Evolutionary conservation across 2,113 vertebrate species (phyloP).

Genomic region (Corydoras sp.): DNA sequence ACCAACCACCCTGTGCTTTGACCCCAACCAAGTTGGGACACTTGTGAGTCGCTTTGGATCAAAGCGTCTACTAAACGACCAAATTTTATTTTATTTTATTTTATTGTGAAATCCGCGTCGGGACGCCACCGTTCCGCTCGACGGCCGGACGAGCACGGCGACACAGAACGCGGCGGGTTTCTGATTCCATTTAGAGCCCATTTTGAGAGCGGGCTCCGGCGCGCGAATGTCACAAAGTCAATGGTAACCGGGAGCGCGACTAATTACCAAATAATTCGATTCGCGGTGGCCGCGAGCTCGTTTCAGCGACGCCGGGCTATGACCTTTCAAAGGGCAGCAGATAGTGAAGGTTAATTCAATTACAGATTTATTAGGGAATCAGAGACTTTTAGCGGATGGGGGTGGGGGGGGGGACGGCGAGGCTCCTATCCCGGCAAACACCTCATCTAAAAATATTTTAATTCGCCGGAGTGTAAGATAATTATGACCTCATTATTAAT

Average conservation of each 20-base stretch:
- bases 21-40: no score
- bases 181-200: background rate
- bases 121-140: background rate
- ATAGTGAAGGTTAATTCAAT: constrained; percentile 36
- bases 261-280: constrained; percentile 33
- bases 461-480: no score
- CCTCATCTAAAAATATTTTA: background rate
- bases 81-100: no score
- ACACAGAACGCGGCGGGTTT: constrained; percentile 7
- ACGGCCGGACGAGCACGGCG: background rate
- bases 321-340: constrained; percentile 41
- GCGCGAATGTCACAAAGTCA: constrained; percentile 22
- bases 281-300: constrained; percentile 5
- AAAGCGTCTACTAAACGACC: no score
- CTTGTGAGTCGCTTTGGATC: no score
- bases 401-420: background rate
- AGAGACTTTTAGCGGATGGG: background rate
- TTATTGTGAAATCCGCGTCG: no score
- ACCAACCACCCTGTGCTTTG: no score
- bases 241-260: constrained; percentile 16
- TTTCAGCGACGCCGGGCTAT: constrained; percentile 30
- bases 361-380: constrained; percentile 32
- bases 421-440: background rate
- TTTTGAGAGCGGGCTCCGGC: constrained; percentile 1
- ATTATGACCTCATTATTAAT: no score